Evolutionary conservation across 2,113 vertebrate genomes (phyloP).

Genomic region (Dipodomys merriami): DNA sequence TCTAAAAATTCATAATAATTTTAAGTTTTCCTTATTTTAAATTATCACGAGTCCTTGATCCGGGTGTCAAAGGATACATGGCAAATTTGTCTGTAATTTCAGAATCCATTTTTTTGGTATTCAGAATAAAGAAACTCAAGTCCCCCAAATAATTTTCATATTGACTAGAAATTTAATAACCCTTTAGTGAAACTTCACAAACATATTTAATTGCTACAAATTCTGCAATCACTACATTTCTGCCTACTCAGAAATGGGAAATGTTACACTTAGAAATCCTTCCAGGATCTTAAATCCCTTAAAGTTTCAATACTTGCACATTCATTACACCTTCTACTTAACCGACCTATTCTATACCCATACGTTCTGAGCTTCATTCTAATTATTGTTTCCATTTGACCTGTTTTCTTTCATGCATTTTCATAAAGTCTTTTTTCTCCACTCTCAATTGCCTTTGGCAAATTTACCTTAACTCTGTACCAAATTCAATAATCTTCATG

Average conservation of each 20-base stretch:
- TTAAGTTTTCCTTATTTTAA: background rate
- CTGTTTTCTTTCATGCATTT: background rate
- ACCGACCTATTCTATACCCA: background rate
- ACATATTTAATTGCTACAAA: background rate
- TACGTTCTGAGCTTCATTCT: background rate
- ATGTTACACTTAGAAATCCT: background rate
- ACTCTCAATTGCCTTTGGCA: background rate
- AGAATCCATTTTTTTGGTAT: too few species aligned
- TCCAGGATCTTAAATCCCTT: background rate
- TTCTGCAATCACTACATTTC: background rate
- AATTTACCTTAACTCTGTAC: background rate
- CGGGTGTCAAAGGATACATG: background rate
- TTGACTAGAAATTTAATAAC: background rate
- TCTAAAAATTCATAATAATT: background rate
- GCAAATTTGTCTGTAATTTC: background rate
- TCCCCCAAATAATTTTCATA: background rate
- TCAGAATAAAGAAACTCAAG: background rate
- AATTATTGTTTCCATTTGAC: background rate
- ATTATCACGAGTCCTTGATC: background rate
- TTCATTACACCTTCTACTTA: background rate
- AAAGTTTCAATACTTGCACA: background rate
- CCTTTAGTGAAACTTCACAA: background rate
- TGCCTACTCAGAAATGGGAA: background rate
- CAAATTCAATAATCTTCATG: background rate
- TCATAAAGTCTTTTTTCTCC: background rate